Evolutionary conservation across 92 coral and sea anemone genomes (phyloP).

Genomic region (Muricea muricata): DNA sequence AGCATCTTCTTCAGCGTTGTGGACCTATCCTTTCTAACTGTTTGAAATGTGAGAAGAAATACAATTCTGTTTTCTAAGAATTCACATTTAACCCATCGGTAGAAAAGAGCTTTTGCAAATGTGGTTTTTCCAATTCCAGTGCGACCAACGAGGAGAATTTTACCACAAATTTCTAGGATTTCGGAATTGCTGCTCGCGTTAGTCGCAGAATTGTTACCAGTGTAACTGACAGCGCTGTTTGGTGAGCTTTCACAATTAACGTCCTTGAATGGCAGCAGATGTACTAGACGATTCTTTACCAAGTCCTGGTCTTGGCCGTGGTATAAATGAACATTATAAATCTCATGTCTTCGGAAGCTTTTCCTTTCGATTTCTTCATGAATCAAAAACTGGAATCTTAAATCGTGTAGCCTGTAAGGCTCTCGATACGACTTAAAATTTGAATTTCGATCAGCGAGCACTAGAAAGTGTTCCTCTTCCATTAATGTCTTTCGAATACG

Average conservation of each 20-base stretch:
- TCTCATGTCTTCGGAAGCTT: neutral
- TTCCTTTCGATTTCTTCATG: slow-evolving; percentile 2
- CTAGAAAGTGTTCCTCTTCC: neutral
- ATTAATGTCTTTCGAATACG: neutral
- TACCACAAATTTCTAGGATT: neutral
- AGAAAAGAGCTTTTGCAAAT: neutral
- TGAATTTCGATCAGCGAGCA: no score
- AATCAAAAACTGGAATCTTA: neutral
- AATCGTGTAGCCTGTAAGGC: neutral
- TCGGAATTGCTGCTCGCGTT: neutral
- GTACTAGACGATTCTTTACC: neutral
- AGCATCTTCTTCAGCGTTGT: neutral
- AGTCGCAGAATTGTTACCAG: neutral
- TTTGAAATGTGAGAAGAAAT: neutral
- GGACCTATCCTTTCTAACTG: neutral
- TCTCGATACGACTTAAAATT: neutral
- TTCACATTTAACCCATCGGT: neutral
- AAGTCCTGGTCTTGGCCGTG: neutral
- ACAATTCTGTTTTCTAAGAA: neutral
- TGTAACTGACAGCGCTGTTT: neutral
- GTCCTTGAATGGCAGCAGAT: neutral
- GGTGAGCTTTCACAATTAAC: neutral
- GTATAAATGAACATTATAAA: neutral
- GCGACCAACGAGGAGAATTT: slow-evolving; percentile 11
- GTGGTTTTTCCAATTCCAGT: slow-evolving; percentile 23